These are phyloP conservation scores for Babylonia areolata DNA, from an alignment of 1,140 invertebrate species.

Conservation along the genomic window DNA sequence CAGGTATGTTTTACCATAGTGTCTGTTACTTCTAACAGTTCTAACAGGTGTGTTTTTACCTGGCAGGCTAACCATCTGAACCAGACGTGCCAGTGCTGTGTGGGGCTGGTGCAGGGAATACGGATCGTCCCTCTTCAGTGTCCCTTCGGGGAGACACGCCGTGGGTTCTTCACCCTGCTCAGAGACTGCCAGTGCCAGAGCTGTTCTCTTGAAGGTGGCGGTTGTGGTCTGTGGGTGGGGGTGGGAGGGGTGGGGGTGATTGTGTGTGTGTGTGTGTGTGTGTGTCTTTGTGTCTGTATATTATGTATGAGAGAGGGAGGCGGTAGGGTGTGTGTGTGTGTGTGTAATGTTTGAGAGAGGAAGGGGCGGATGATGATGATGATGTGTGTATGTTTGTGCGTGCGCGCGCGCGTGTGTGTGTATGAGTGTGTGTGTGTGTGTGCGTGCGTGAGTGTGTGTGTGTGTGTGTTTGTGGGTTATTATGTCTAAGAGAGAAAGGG, in stretches of 20 bases:
- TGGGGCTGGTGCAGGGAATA: conserved; percentile 41
- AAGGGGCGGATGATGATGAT: neutral
- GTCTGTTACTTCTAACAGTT: too few relatives aligned
- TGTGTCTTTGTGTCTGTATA: neutral
- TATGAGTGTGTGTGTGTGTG: conserved; percentile 1
- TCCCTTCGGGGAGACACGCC: conserved; percentile 34
- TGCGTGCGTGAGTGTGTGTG: neutral
- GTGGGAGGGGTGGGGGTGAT: neutral
- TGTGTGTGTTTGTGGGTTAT: neutral
- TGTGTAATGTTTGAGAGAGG: neutral
- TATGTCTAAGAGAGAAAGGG: neutral
- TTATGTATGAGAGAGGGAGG: neutral
- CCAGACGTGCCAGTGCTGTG: conserved; percentile 47
- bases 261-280: conserved; percentile 1
- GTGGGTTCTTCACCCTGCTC: conserved; percentile 38
- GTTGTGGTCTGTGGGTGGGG: neutral
- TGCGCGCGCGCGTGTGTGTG: neutral
- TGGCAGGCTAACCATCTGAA: conserved; percentile 35
- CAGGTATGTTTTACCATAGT: too few relatives aligned
- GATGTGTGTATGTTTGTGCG: neutral
- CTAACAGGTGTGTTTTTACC: too few relatives aligned
- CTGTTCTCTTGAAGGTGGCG: conserved; percentile 32
- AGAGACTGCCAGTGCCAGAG: conserved; percentile 41
- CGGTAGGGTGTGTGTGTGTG: neutral
- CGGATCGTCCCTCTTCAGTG: conserved; percentile 45